Evolutionary conservation across 2,888 invertebrate species (phyloP).

Genomic region (Cremastobaeus sp.): DNA sequence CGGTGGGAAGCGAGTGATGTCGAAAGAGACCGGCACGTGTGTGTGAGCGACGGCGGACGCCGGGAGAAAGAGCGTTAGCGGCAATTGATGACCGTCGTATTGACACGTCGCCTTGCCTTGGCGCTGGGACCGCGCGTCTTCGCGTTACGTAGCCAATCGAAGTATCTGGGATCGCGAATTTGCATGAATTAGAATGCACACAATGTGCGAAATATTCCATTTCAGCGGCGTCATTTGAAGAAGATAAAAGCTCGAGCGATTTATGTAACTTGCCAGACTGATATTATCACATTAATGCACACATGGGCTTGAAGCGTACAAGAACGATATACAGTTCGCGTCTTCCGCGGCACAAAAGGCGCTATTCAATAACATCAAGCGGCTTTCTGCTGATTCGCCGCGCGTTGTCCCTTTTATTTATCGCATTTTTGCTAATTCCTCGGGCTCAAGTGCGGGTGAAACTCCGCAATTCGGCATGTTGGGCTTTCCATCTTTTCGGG

Average conservation of each 20-base stretch:
- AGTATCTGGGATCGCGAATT: conserved; percentile 26
- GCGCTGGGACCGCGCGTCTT: too few species aligned
- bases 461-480: too few species aligned
- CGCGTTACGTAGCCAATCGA: conserved; percentile 14
- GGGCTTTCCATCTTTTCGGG: background rate
- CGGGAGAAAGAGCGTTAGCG: too few species aligned
- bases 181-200: conserved; percentile 34
- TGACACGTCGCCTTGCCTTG: too few species aligned
- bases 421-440: conserved; percentile 10
- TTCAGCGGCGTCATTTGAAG: conserved; percentile 22
- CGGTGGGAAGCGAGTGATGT: too few species aligned
- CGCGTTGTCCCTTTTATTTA: conserved; percentile 26
- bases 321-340: conserved; percentile 29
- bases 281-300: conserved; percentile 47
- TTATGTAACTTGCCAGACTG: conserved; percentile 49
- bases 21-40: too few species aligned
- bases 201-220: conserved; percentile 28
- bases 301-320: conserved; percentile 33
- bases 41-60: too few species aligned
- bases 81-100: conserved; percentile 25
- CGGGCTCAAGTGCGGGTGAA: too few species aligned
- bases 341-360: conserved; percentile 36
- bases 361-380: conserved; percentile 39
- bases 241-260: conserved; percentile 39
- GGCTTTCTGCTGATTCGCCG: conserved; percentile 39